Evolutionary conservation across 1,140 invertebrate genomes (phyloP).

Genomic region (Papilio dardanus): DNA sequence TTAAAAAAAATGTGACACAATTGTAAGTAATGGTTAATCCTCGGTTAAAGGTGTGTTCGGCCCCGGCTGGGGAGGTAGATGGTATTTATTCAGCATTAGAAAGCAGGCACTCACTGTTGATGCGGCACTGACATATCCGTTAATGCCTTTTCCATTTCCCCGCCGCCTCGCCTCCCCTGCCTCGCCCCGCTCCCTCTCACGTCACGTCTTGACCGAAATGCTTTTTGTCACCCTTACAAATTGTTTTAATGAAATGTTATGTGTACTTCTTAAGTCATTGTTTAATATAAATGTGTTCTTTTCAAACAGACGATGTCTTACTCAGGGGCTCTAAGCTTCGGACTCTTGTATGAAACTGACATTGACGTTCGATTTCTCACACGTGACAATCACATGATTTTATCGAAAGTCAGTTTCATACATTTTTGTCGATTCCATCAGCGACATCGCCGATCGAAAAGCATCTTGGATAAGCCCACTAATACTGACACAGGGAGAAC

Average conservation of each 20-base stretch:
- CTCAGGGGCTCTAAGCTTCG: neutral
- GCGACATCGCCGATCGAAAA: too few relatives aligned
- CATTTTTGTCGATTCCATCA: too few relatives aligned
- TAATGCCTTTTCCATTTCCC: conserved; percentile 83
- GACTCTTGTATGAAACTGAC: too few relatives aligned
- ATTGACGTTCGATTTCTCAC: too few relatives aligned
- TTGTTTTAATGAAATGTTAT: conserved; percentile 39
- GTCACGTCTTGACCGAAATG: conserved; percentile 69
- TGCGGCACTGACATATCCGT: conserved; percentile 78
- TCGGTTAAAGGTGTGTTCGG: conserved; percentile 50
- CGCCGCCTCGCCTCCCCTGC: conserved; percentile 37
- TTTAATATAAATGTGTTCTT: neutral
- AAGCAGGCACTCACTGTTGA: conserved; percentile 77
- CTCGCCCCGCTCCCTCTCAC: conserved; percentile 45
- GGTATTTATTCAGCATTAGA: conserved; percentile 79
- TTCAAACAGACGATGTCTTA: neutral
- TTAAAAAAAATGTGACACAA: neutral
- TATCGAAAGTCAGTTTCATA: too few relatives aligned
- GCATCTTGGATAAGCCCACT: too few relatives aligned
- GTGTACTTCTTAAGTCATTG: conserved; percentile 42
- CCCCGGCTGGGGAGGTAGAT: conserved; percentile 62
- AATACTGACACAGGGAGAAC: too few relatives aligned
- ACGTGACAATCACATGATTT: too few relatives aligned
- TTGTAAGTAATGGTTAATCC: conserved; percentile 23
- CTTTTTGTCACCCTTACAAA: conserved; percentile 41